Percentiles rank a stretch among this genome's conserved stretches.
Conservation (phyloP, 64 coral and sea anemone species). For the Actinia equina region DNA sequence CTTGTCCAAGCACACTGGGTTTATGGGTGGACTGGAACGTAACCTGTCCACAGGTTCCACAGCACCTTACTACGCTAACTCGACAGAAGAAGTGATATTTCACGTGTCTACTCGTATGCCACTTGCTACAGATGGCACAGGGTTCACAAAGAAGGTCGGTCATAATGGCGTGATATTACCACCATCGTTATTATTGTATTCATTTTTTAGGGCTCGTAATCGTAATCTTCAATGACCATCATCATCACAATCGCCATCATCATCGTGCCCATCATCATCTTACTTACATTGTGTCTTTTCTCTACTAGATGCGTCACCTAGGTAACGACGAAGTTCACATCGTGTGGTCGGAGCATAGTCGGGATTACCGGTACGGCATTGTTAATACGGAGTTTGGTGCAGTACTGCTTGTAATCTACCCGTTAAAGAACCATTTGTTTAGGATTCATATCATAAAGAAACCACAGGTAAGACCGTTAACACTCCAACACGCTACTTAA, state of each 20-base stretch:
- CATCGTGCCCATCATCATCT: too few species aligned
- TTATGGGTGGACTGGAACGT: constrained; percentile 92
- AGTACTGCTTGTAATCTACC: constrained; percentile 87
- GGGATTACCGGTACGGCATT: constrained; percentile 96
- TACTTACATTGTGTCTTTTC: not conserved
- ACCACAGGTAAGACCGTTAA: constrained; percentile 47
- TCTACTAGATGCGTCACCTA: constrained; percentile 85
- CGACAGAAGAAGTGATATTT: constrained; percentile 89
- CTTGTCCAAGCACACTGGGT: constrained; percentile 92
- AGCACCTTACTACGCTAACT: constrained; percentile 85
- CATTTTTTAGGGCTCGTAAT: not conserved
- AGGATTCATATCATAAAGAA: constrained; percentile 99
- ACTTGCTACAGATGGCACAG: constrained; percentile 68
- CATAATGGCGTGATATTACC: not conserved
- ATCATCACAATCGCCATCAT: not conserved
- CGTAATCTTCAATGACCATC: not conserved
- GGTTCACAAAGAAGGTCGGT: constrained; percentile 89
- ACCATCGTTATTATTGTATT: not conserved
- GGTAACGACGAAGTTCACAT: constrained; percentile 97
- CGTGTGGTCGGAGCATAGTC: constrained; percentile 94
- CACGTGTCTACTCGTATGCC: constrained; percentile 96
- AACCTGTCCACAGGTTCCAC: constrained; percentile 94
- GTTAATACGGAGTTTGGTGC: constrained; percentile 97
- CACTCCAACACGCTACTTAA: not conserved
- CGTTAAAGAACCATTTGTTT: constrained; percentile 86